Evolutionary conservation across 1,140 invertebrate species (phyloP).

Genomic region (Cyclina sinensis): DNA sequence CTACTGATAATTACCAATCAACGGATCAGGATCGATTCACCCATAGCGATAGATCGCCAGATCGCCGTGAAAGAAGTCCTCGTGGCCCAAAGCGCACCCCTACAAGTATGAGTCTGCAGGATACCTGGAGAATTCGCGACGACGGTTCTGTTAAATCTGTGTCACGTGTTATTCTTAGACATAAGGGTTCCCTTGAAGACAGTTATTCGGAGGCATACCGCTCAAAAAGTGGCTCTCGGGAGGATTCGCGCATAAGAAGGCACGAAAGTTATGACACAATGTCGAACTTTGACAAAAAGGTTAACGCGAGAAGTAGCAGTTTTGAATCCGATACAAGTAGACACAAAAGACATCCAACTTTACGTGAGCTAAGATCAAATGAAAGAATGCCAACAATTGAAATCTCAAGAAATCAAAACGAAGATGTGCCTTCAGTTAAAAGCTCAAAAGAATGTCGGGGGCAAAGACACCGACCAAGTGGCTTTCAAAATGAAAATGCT

Average conservation of each 20-base stretch:
- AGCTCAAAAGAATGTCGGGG: not conserved
- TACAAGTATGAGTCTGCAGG: not conserved
- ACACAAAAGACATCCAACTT: not conserved
- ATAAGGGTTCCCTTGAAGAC: not conserved
- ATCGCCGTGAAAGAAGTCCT: not conserved
- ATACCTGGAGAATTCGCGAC: not conserved
- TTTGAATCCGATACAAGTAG: not conserved
- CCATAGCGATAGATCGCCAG: constrained; percentile 31
- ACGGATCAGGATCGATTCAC: constrained; percentile 29
- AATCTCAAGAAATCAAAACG: constrained; percentile 35
- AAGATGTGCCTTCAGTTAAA: constrained; percentile 21
- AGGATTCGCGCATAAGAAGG: not conserved
- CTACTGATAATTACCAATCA: constrained; percentile 28
- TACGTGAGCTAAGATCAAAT: constrained; percentile 14
- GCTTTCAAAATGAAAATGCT: not conserved
- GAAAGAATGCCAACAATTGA: not conserved
- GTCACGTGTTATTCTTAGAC: not conserved
- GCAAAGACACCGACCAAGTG: not conserved
- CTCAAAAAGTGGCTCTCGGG: not conserved
- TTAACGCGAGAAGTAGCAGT: not conserved
- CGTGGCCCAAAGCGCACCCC: not conserved
- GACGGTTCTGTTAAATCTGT: not conserved
- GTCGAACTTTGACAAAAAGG: not conserved
- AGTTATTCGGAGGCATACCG: not conserved
- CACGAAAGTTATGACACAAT: not conserved